Percentiles rank a stretch among this genome's conserved stretches.
phyloP scores from a whole-genome alignment of 2,113 vertebrate species.

The Mastomys coucha region DNA sequence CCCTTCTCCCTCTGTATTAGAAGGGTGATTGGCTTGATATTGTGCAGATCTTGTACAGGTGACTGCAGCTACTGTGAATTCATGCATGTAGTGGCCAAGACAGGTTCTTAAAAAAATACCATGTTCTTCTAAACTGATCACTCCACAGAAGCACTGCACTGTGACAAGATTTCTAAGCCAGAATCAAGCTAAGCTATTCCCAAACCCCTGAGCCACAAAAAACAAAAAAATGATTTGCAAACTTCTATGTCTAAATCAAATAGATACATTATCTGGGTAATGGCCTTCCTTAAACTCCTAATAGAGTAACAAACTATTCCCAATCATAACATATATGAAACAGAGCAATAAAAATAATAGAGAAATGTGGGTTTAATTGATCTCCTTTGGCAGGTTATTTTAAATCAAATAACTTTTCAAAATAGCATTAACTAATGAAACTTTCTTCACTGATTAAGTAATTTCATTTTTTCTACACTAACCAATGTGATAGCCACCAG shows the following conservation, averaged over 20 bases:
- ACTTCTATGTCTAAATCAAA: background rate
- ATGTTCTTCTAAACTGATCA: background rate
- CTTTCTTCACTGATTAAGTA: background rate
- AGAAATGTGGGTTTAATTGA: background rate
- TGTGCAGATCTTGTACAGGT: background rate
- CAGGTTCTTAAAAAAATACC: background rate
- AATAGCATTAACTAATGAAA: background rate
- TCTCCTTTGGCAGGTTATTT: background rate
- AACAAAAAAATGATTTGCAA: conserved; percentile 10
- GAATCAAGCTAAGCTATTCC: background rate
- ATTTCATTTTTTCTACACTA: background rate
- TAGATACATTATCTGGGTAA: conserved; percentile 8
- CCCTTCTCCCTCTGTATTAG: background rate
- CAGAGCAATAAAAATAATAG: conserved; percentile 26
- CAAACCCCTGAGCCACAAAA: conserved; percentile 33
- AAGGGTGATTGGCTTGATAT: background rate
- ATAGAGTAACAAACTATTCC: conserved; percentile 19
- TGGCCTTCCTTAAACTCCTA: conserved; percentile 56
- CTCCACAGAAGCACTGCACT: background rate
- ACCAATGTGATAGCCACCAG: background rate
- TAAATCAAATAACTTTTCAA: conserved; percentile 36
- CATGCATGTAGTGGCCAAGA: background rate
- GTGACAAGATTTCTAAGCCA: background rate
- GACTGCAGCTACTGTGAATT: background rate
- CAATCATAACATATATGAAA: conserved; percentile 43